Percentiles rank a stretch among this genome's conserved stretches.
These are phyloP conservation scores for Hapalemur alaotrensis DNA, from an alignment of 2,797 vertebrate species.

Conservation along the genomic window DNA sequence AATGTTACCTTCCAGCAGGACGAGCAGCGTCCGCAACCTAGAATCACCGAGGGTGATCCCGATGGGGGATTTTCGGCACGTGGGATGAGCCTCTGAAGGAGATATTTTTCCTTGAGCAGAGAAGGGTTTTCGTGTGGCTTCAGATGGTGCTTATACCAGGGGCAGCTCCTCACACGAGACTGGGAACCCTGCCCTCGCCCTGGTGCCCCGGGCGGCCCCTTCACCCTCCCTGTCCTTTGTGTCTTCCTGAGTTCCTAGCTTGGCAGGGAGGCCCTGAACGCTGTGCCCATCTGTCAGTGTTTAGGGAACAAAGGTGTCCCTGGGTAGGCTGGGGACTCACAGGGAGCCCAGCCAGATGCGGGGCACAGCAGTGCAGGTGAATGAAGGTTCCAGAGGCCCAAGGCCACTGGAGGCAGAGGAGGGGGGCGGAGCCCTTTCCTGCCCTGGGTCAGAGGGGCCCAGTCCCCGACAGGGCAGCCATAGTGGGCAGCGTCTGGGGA, in stretches of 20 bases:
- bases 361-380: neutral
- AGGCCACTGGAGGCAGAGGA: neutral
- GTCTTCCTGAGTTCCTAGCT: neutral
- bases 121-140: neutral
- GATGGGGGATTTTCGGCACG: neutral
- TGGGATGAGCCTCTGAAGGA: neutral
- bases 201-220: neutral
- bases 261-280: fast-evolving
- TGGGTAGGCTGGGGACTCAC: neutral
- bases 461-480: neutral
- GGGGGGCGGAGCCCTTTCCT: no score
- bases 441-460: neutral
- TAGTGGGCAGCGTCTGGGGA: fast-evolving
- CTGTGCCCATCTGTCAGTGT: fast-evolving
- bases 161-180: no score
- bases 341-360: neutral
- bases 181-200: neutral
- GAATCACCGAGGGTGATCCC: neutral
- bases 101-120: neutral
- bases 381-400: no score
- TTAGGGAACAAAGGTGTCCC: neutral
- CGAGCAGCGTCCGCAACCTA: neutral
- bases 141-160: neutral
- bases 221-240: fast-evolving
- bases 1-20: neutral